phyloP scores from a whole-genome alignment of 2,797 vertebrate species.

The Thunnus albacares region DNA sequence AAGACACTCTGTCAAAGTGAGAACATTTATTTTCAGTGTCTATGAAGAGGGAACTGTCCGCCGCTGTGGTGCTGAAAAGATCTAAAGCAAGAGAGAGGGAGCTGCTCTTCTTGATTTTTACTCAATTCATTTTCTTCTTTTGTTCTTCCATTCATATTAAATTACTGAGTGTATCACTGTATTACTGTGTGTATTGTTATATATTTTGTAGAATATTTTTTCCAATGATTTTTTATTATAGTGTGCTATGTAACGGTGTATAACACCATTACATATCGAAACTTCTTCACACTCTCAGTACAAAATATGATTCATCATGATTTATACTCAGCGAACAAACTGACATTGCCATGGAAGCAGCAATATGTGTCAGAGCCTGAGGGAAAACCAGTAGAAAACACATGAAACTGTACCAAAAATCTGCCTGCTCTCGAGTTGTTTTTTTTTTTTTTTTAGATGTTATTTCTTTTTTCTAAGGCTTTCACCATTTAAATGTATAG shows the following conservation, averaged over 20 bases:
- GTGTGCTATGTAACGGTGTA: background rate
- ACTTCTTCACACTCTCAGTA: slow-evolving; percentile 5
- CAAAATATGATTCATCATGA: slow-evolving; percentile 33
- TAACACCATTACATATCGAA: too few species aligned
- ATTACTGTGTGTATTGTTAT: too few species aligned
- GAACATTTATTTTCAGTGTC: background rate
- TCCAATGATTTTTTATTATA: background rate
- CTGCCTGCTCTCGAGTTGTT: background rate
- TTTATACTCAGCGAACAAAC: slow-evolving; percentile 43
- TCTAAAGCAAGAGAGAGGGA: background rate
- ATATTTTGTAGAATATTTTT: background rate
- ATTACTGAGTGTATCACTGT: too few species aligned
- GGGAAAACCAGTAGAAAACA: slow-evolving; percentile 49
- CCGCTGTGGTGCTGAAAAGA: slow-evolving; percentile 21
- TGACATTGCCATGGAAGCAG: slow-evolving; percentile 41
- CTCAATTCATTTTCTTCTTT: background rate
- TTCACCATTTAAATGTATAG: background rate
- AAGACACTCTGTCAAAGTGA: background rate
- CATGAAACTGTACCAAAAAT: slow-evolving; percentile 25
- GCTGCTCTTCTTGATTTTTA: background rate
- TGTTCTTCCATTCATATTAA: background rate
- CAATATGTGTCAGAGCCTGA: slow-evolving; percentile 63
- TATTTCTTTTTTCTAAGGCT: background rate
- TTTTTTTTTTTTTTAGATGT: background rate
- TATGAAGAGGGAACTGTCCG: slow-evolving; percentile 3